These are phyloP conservation scores for Capreolus pygargus DNA, from an alignment of 2,113 vertebrate species.

Conservation along the genomic window DNA sequence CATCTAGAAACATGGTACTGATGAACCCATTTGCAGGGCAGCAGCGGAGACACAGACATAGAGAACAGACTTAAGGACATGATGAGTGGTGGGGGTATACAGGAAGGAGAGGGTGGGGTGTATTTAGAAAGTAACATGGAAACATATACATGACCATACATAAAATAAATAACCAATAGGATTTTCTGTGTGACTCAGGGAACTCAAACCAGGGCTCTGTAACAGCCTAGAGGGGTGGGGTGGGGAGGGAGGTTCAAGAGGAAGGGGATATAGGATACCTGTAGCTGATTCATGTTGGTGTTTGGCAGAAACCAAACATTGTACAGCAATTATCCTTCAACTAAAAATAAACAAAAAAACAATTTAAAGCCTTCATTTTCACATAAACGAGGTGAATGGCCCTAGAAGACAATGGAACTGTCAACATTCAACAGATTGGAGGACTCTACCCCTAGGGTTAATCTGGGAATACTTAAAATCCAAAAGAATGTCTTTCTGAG, in stretches of 20 bases:
- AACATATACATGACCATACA: not conserved
- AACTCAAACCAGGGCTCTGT: not conserved
- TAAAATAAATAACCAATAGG: not conserved
- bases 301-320: not conserved
- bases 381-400: not conserved
- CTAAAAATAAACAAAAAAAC: not conserved
- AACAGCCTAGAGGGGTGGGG: not conserved
- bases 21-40: not conserved
- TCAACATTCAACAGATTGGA: not conserved
- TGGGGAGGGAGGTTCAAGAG: not conserved
- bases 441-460: not conserved
- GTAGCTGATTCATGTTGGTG: not conserved
- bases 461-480: not conserved
- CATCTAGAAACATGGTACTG: not conserved
- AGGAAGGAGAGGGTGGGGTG: not conserved
- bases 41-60: not conserved
- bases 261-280: not conserved
- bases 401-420: too few species aligned
- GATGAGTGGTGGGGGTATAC: not conserved
- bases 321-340: not conserved
- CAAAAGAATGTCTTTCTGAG: not conserved
- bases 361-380: not conserved
- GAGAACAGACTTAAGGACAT: not conserved
- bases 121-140: not conserved
- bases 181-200: not conserved